Evolutionary conservation across 2,888 invertebrate genomes (phyloP), one percentile per base, ranked within the genome.

Genomic region (Mesochorus sp.): DNA sequence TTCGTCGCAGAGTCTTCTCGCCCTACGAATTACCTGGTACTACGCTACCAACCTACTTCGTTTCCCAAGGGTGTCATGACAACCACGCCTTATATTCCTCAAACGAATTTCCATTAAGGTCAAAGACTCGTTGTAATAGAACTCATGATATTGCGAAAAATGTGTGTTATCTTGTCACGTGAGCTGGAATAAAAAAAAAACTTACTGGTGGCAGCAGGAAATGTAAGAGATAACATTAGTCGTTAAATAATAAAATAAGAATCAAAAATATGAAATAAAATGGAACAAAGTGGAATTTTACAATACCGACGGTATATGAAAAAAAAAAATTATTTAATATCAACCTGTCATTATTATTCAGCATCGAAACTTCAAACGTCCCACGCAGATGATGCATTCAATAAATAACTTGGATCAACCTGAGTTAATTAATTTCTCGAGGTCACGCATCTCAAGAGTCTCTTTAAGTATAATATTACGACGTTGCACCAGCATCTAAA

Each of bases 11-110:
- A 59, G 37, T 8, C 24, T 31, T 62, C 21, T 51, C 57, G 12
- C n/a, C n/a, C n/a, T n/a, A 2, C 37, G 6, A 59, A 59, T 51
- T 42, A 42, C 42, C 57, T 37, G 10, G 26, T 14, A 59, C 28
- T 51, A 49, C 55, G n/a, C 37, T 2, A 34, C 37, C 53, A 42
- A 10, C 47, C 61, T 47, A 37, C 31, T 57, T 75, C 26, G 6
- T 39, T 34, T 39, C 71, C 71, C 66, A 17, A 26, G 59, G 66
- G 66, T 44, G 24, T 72, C 66, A 51, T 67, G 66, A 12, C 8
- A 4, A 34, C 76, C 76, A 61, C 76, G 59, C 76, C 76, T 71
- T 71, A n/a, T n/a, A 76, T 75, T 53, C 71, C 53, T 14, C 59
- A 59, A 71, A 71, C 49, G 31, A 61, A 66, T 61, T 26, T 62